phyloP scores from a whole-genome alignment of 35 echinoderm and acorn worm species.

The Diadema setosum region DNA sequence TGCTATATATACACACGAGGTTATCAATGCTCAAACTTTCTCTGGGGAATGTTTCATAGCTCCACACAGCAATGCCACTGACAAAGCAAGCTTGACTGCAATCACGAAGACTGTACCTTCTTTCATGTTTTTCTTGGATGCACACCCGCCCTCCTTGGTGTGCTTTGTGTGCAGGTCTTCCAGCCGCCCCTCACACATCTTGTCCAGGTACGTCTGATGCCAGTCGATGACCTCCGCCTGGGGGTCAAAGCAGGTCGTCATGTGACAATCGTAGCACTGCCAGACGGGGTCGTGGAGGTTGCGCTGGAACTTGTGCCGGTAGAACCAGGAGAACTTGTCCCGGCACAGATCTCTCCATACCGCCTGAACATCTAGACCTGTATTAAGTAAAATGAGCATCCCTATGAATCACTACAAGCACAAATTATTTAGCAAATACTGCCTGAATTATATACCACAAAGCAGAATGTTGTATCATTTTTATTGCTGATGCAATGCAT shows the following conservation, averaged over 20 bases:
- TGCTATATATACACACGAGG: too few species aligned
- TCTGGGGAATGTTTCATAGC: too few species aligned
- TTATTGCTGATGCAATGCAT: neutral
- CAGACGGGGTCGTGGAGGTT: neutral
- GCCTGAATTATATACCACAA: neutral
- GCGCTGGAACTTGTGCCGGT: neutral
- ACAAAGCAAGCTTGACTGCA: too few species aligned
- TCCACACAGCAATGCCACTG: too few species aligned
- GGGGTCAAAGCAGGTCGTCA: neutral
- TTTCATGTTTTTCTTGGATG: neutral
- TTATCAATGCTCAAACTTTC: too few species aligned
- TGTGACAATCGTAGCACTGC: neutral
- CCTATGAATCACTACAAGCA: neutral
- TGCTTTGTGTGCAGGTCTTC: neutral
- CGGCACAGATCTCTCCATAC: neutral
- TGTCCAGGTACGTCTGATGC: neutral
- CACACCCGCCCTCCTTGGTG: neutral
- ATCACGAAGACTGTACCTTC: neutral
- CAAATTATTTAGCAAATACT: neutral
- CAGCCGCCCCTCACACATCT: neutral
- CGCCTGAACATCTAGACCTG: neutral
- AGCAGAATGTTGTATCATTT: neutral
- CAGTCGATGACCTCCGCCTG: neutral
- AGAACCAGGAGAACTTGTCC: neutral
- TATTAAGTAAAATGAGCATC: neutral